phyloP scores from a whole-genome alignment of 2,113 vertebrate genomes.

The Xerus inauris region DNA sequence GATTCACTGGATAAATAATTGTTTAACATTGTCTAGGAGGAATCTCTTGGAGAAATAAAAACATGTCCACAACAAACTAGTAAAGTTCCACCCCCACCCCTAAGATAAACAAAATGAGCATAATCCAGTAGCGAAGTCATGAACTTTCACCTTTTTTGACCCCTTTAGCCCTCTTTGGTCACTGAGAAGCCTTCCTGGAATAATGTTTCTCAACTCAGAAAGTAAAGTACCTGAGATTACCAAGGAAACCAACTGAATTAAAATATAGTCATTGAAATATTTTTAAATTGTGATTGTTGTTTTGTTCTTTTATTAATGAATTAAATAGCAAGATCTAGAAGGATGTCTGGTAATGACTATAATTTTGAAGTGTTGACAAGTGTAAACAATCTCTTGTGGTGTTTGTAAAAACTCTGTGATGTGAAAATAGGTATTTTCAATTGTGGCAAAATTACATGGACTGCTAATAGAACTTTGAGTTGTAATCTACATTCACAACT shows the following conservation, averaged over 20 bases:
- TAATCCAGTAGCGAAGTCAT: neutral
- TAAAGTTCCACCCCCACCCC: neutral
- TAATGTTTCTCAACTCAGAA: neutral
- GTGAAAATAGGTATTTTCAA: conserved; percentile 26
- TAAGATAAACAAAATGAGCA: neutral
- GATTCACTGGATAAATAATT: neutral
- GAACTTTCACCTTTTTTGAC: neutral
- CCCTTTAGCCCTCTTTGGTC: neutral
- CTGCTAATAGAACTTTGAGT: neutral
- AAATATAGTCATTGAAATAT: neutral
- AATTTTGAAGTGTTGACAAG: conserved; percentile 53
- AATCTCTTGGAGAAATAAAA: neutral
- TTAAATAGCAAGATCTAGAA: conserved; percentile 18
- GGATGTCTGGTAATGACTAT: conserved; percentile 3
- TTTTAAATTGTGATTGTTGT: conserved; percentile 13
- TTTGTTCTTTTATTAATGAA: conserved; percentile 49
- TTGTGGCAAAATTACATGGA: neutral
- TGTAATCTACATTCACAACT: neutral
- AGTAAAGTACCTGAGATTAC: neutral
- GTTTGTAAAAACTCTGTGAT: conserved; percentile 18
- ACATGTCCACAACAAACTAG: neutral
- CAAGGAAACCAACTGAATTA: neutral
- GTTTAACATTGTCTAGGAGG: neutral
- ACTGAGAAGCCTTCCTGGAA: neutral
- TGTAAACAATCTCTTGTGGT: conserved; percentile 22